Evolutionary conservation across 2,113 vertebrate genomes (phyloP).

Genomic region (Dasyprocta punctata): DNA sequence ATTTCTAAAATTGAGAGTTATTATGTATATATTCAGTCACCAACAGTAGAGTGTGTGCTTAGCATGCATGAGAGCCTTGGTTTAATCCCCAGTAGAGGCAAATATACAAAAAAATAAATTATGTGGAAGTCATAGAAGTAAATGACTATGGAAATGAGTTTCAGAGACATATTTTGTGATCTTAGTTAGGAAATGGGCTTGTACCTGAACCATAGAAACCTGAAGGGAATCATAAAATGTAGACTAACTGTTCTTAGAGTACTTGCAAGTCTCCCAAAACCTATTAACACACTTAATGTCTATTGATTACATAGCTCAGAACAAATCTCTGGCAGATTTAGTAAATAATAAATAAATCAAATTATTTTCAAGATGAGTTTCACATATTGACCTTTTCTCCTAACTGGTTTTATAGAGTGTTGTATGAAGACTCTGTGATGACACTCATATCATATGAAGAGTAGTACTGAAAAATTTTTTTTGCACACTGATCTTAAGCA

Average conservation of each 20-base stretch:
- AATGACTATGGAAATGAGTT: not conserved
- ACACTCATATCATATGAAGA: not conserved
- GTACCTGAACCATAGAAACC: not conserved
- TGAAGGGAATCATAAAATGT: constrained; percentile 39
- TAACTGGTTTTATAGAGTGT: not conserved
- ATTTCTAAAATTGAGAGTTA: not conserved
- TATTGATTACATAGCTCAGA: constrained; percentile 50
- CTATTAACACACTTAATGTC: not conserved
- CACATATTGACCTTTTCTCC: not conserved
- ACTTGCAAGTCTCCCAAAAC: not conserved
- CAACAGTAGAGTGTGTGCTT: not conserved
- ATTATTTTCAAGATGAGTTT: not conserved
- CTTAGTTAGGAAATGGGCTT: not conserved
- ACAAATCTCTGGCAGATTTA: not conserved
- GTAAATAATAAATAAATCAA: constrained; percentile 56
- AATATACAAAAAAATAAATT: not conserved
- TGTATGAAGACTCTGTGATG: not conserved
- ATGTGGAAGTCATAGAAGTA: not conserved
- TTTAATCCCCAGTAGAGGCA: not conserved
- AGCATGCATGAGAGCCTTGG: not conserved
- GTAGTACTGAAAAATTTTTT: not conserved
- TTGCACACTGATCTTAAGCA: too few relatives aligned
- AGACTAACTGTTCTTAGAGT: not conserved
- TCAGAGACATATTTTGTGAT: not conserved
- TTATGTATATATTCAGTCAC: not conserved